A percentile compares a stretch with the other conserved stretches of the same genome.
Conservation (phyloP, 2,113 vertebrate species). For the Anolis carolinensis region DNA sequence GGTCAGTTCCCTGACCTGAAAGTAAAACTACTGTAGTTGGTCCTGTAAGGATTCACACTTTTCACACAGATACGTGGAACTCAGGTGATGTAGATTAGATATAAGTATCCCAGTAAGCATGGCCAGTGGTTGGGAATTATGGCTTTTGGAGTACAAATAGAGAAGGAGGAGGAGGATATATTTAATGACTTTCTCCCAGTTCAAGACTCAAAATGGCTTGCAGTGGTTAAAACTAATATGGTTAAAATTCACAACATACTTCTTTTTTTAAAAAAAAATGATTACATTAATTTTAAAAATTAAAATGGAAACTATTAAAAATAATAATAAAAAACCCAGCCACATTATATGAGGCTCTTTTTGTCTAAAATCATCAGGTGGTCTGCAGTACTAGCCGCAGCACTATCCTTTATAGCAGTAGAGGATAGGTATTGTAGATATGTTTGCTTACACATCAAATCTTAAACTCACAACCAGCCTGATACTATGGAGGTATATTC, state of each 20-base stretch:
- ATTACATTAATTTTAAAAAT: too few species aligned
- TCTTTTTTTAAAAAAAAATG: too few species aligned
- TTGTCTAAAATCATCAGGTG: too few species aligned
- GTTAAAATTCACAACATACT: too few species aligned
- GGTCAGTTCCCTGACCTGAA: neutral
- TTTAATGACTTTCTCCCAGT: neutral
- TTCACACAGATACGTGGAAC: neutral
- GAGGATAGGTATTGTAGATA: neutral
- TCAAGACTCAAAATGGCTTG: neutral
- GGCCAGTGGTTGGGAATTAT: neutral
- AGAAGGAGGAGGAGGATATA: too few species aligned
- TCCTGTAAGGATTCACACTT: neutral
- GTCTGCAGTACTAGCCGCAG: too few species aligned
- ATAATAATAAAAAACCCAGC: too few species aligned
- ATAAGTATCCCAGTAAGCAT: neutral
- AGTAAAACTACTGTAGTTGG: neutral
- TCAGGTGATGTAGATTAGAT: neutral
- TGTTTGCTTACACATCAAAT: neutral
- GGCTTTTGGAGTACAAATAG: too few species aligned
- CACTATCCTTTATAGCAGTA: too few species aligned
- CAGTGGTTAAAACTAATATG: too few species aligned
- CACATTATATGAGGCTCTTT: too few species aligned
- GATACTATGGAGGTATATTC: neutral
- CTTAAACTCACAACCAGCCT: neutral
- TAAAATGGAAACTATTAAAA: too few species aligned